Base-by-base conservation (phyloP, 2,113 vertebrate species). In the Arvicanthis niloticus region DNA sequence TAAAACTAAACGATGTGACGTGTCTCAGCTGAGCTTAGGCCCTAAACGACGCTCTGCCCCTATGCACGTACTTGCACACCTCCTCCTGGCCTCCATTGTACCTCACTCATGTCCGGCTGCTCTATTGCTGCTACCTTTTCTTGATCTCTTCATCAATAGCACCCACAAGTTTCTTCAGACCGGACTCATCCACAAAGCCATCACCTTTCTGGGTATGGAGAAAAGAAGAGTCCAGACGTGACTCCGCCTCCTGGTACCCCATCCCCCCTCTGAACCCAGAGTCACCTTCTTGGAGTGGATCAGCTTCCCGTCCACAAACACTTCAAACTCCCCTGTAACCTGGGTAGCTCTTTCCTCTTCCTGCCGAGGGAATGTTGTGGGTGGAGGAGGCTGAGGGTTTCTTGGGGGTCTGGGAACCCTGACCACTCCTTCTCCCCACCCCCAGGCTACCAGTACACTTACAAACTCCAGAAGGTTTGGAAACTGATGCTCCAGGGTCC, bases 251-350 rank as follows among this genome's bases (percentile, higher is more conserved):
- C 3, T 6, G 0, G 45, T 24, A 6, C 3, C 51, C 84, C 73
- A 75, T 24, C n/a, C 48, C 5, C 37, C 82, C 24, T 42, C 22
- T 65, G 3, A 29, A 48, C 75, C 85, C 84, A 81, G 40, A 89
- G 60, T 97, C 96, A 97, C 97, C 98, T 97, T 97, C 95, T 97
- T 98, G 0, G 98, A 98, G 97, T 97, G 98, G 42, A 98, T 77
- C 92, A 97, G 88, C 51, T 82, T 95, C 16, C 93, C 97, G 0
- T 96, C 93, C 75, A 97, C 95, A 78, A 96, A 97, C 53, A 98
- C 98, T 91, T 98, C 98, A 34, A 98, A 98, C 75, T 97, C 97
- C 67, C 97, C 98, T 0, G 93, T 78, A 15, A 85, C 51, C 84
- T 96, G 84, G 37, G 80, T 1, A 7, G 92, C 80, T 68, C 58